phyloP scores from a whole-genome alignment of 1,140 invertebrate species.

The Nasonia vitripennis region DNA sequence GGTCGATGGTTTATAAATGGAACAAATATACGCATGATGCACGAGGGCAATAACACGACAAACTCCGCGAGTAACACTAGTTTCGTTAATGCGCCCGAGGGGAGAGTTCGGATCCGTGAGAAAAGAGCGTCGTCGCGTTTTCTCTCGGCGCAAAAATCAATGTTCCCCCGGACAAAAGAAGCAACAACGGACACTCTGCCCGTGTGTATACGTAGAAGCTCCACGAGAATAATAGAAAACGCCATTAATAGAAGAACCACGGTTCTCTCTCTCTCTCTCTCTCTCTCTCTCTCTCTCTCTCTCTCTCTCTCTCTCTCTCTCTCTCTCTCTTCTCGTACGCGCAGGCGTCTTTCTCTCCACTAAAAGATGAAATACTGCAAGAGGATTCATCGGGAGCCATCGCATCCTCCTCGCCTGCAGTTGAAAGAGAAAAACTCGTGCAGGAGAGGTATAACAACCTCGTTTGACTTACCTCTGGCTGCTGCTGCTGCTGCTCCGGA shows the following conservation, averaged over 20 bases:
- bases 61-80: background rate
- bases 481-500: constrained; percentile 46
- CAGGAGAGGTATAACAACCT: constrained; percentile 43
- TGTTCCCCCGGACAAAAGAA: background rate
- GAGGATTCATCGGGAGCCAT: background rate
- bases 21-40: background rate
- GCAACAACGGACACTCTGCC: background rate
- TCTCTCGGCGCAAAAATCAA: background rate
- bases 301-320: background rate
- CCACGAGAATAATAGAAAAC: constrained; percentile 6
- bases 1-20: background rate
- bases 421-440: background rate
- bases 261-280: background rate
- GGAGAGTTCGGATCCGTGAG: background rate
- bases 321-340: no score
- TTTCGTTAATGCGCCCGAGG: background rate
- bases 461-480: constrained; percentile 66
- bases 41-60: background rate
- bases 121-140: background rate
- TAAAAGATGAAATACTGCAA: constrained; percentile 30
- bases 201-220: background rate
- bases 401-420: background rate
- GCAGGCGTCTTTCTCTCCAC: background rate
- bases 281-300: background rate
- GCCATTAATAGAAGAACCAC: constrained; percentile 11